Percentiles rank a stretch among this genome's conserved stretches.
phyloP scores from a whole-genome alignment of 2,797 vertebrate species.

The Schizopygopsis pylzovi region DNA sequence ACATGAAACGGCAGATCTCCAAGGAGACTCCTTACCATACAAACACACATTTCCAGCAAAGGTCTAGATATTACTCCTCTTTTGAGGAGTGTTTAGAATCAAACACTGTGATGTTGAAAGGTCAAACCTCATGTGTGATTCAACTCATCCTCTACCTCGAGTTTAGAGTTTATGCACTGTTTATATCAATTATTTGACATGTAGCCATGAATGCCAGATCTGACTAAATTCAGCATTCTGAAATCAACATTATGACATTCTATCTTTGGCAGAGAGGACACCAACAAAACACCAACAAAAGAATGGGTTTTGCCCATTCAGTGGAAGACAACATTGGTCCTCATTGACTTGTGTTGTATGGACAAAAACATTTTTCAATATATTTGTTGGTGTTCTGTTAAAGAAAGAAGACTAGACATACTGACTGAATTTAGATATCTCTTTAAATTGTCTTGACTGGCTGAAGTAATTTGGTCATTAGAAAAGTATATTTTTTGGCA shows the following conservation, averaged over 20 bases:
- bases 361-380: neutral
- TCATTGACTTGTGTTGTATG: neutral
- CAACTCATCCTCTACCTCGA: constrained; percentile 14
- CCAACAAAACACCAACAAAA: neutral
- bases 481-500: neutral
- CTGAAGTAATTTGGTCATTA: neutral
- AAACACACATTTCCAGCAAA: constrained; percentile 4
- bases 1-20: constrained; percentile 19
- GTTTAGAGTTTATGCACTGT: neutral
- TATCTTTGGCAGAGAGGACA: neutral
- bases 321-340: neutral
- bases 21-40: constrained; percentile 39
- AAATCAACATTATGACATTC: neutral
- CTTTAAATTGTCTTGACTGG: neutral
- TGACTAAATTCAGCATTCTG: neutral
- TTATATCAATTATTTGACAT: neutral
- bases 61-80: constrained; percentile 19
- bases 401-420: neutral
- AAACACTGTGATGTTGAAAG: constrained; percentile 28
- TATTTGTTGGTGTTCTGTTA: neutral
- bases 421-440: neutral
- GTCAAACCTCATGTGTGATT: constrained; percentile 31
- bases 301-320: neutral
- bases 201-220: neutral
- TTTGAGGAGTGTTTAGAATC: constrained; percentile 11